Base-by-base conservation (phyloP, 2,888 invertebrate genomes). In the Idaea straminata region DNA sequence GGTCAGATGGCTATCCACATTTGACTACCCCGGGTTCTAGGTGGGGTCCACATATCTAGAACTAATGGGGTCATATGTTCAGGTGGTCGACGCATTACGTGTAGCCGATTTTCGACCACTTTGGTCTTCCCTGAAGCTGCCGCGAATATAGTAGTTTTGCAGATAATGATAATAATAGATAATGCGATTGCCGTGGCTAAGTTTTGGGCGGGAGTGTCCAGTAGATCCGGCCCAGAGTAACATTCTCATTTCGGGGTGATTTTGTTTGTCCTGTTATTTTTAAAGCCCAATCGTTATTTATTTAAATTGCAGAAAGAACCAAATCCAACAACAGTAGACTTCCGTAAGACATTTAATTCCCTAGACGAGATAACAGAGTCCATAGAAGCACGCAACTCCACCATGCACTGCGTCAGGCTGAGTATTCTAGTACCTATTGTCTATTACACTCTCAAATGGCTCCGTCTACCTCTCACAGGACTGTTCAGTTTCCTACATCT, bases 331-430 rank as follows among this genome's bases (percentile, higher is more conserved):
- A 78, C 76, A 0, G 75, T 76, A 64, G 84, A 82, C 16, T 84
- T 84, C 62, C 75, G 83, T 35, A 80, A 78, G 66, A 77, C 72
- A 4, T 83, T 84, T 66, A 76, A 77, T 57, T 68, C 69, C 10
- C 59, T 77, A 35, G 65, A 73, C 13, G 69, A 72, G 7, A 69
- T 77, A 0, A 62, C 67, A 0, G 68, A 75, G 61, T 16, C 71
- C 0, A 70, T 75, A 5, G 66, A 69, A 0, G 64, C 62, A 5
- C 25, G 61, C 57, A 61, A 63, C 63, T 69, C 38, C 66, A 68
- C 70, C 63, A 61, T 61, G 58, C 72, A 15, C 62, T 83, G 77
- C 66, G 64, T 82, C 3, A 83, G 80, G 67, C 66, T 85, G 38
- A 77, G 77, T 34, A 69, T 83, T 3, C 10, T 85, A 3, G 69